A percentile compares a stretch with the other conserved stretches of the same genome.
These are phyloP conservation scores for Eustalomyia histrio DNA, from an alignment of 2,888 invertebrate species.

Conservation along the genomic window DNA sequence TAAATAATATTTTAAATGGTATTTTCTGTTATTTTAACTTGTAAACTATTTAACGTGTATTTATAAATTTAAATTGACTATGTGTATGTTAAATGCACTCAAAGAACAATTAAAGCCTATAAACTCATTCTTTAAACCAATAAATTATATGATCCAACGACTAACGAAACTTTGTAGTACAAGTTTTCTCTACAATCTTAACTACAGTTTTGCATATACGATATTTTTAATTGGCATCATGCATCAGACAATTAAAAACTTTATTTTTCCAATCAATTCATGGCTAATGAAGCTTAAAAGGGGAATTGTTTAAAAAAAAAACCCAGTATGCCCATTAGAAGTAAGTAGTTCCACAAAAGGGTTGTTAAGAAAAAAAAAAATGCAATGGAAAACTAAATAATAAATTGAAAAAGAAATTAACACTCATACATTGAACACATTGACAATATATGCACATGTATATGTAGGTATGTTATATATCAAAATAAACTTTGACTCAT, in stretches of 20 bases:
- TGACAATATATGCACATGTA: background rate
- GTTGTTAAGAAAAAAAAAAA: constrained; percentile 23
- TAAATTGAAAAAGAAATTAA: constrained; percentile 10
- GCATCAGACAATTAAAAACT: constrained; percentile 51
- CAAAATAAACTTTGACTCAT: constrained; percentile 41
- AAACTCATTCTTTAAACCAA: too few species aligned
- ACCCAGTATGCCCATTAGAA: constrained; percentile 45
- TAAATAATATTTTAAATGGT: too few species aligned
- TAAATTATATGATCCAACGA: too few species aligned
- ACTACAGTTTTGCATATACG: background rate
- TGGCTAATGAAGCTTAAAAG: constrained; percentile 59
- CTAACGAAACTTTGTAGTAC: background rate
- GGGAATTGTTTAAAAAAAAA: constrained; percentile 54
- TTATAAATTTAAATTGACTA: too few species aligned
- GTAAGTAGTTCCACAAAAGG: constrained; percentile 29
- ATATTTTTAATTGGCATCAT: constrained; percentile 55
- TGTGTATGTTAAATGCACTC: too few species aligned
- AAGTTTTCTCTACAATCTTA: constrained; percentile 4
- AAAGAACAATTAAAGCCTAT: too few species aligned
- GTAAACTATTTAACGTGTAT: too few species aligned
- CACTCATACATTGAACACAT: background rate
- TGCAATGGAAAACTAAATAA: constrained; percentile 43
- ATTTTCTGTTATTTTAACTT: too few species aligned
- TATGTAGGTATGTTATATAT: too few species aligned
- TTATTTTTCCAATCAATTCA: constrained; percentile 49